Evolutionary conservation across 2,113 vertebrate genomes (phyloP).

Genomic region (Alces alces): DNA sequence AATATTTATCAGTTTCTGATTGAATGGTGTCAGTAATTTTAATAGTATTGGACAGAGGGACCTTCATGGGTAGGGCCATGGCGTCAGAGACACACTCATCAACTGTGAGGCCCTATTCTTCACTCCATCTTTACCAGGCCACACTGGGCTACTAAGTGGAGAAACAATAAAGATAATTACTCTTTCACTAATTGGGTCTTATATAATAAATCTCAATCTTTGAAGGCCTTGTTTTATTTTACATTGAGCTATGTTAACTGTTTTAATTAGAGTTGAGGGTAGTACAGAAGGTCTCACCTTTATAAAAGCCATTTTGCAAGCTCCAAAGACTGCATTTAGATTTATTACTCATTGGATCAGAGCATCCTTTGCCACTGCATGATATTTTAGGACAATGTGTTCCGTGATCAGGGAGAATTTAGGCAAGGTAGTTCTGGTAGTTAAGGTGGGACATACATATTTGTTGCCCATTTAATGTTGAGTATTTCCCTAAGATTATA

Average conservation of each 20-base stretch:
- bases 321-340: neutral
- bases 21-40: neutral
- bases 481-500: neutral
- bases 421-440: neutral
- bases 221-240: slow-evolving; percentile 5
- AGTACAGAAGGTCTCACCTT: neutral
- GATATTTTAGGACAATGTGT: neutral
- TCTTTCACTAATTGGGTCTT: neutral
- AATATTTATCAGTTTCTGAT: neutral
- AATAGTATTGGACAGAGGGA: neutral
- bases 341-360: neutral
- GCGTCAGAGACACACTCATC: neutral
- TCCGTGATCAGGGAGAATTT: neutral
- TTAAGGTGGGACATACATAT: neutral
- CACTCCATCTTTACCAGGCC: neutral
- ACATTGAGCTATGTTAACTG: neutral
- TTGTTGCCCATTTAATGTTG: slow-evolving; percentile 21
- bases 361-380: neutral
- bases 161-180: neutral
- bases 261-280: neutral
- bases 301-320: neutral
- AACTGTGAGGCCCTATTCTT: neutral
- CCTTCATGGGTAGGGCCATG: neutral
- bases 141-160: neutral
- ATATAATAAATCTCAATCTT: neutral